phyloP scores from a whole-genome alignment of 2,797 vertebrate species.

The Phataginus tricuspis region DNA sequence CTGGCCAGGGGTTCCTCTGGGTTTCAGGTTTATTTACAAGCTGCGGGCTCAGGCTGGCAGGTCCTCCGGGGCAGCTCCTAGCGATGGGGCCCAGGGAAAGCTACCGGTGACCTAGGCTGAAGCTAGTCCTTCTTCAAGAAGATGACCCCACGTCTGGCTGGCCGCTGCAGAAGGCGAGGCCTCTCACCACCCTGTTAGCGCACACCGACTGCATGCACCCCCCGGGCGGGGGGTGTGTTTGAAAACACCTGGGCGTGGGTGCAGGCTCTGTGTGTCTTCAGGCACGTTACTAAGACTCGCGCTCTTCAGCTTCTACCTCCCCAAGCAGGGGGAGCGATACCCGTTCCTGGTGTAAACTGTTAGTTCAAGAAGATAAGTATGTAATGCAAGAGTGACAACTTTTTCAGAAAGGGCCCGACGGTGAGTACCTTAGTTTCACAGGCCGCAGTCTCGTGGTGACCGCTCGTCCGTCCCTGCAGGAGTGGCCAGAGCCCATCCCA shows the following conservation, averaged over 20 bases:
- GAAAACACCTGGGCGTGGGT: neutral
- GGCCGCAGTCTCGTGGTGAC: neutral
- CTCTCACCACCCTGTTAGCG: neutral
- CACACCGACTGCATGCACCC: neutral
- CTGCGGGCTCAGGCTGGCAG: neutral
- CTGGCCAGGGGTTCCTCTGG: constrained; percentile 4
- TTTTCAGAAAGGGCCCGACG: neutral
- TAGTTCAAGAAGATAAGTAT: neutral
- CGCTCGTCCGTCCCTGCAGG: neutral
- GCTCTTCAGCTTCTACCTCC: neutral
- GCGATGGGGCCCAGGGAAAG: neutral
- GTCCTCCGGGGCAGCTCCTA: neutral
- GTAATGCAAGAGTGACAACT: too few relatives aligned
- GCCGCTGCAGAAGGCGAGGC: neutral
- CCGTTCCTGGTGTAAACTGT: neutral
- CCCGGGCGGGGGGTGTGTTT: neutral
- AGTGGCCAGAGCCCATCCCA: neutral
- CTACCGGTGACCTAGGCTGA: neutral
- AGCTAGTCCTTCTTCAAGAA: neutral
- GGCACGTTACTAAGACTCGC: neutral
- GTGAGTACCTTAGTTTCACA: neutral
- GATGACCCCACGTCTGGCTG: neutral
- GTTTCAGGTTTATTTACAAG: constrained; percentile 71
- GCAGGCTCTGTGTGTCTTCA: neutral
- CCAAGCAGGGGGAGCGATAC: neutral